Evolutionary conservation across 2,888 invertebrate genomes (phyloP).

Genomic region (Lottia scabra): DNA sequence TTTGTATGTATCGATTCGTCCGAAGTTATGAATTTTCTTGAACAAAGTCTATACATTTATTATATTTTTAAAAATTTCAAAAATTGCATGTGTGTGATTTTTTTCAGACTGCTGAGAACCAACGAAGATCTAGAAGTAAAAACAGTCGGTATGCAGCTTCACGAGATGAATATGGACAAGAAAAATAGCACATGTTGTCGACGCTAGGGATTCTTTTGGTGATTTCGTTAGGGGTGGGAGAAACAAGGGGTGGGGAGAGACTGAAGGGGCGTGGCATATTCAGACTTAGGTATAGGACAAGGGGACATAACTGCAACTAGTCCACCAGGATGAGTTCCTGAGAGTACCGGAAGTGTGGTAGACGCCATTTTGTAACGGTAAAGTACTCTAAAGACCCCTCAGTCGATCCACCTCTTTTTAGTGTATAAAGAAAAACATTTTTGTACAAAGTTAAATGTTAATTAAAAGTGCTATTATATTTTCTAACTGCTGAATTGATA

Average conservation of each 20-base stretch:
- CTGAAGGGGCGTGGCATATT: background rate
- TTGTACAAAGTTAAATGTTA: too few relatives aligned
- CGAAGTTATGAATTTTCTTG: background rate
- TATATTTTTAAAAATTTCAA: background rate
- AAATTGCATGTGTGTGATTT: constrained; percentile 9
- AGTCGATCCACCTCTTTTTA: too few relatives aligned
- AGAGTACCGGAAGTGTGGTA: too few relatives aligned
- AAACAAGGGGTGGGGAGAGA: background rate
- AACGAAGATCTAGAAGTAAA: constrained; percentile 68
- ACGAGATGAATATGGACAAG: constrained; percentile 38
- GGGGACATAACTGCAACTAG: too few relatives aligned
- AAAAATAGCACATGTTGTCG: constrained; percentile 47
- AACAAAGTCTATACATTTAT: background rate
- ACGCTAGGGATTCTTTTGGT: background rate
- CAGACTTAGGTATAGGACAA: background rate
- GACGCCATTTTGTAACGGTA: too few relatives aligned
- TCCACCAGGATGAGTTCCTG: too few relatives aligned
- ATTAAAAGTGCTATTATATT: too few relatives aligned
- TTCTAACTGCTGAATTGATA: too few relatives aligned
- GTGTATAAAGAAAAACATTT: too few relatives aligned
- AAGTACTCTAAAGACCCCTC: too few relatives aligned
- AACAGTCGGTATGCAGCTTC: constrained; percentile 62
- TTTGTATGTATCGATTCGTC: background rate
- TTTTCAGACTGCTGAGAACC: constrained; percentile 57
- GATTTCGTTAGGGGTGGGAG: background rate